phyloP scores from a whole-genome alignment of 2,797 vertebrate genomes.

The Avahi laniger region DNA sequence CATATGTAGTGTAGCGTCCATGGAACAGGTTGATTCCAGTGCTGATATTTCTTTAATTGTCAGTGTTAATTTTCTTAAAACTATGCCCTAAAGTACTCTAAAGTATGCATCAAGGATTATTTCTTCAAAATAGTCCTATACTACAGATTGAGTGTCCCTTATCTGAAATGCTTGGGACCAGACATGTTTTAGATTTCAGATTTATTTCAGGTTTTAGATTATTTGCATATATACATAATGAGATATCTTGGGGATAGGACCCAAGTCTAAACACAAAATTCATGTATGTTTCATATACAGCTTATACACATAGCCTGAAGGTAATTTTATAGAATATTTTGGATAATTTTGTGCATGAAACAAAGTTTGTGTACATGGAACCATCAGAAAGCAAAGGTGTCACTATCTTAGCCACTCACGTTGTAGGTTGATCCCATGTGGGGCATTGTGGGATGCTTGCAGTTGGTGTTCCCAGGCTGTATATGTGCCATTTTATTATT shows the following conservation, averaged over 20 bases:
- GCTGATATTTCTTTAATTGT: neutral
- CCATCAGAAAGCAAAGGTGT: neutral
- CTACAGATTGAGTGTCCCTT: neutral
- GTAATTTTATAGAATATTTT: neutral
- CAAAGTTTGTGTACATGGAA: neutral
- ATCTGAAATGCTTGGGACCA: neutral
- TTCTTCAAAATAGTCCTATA: neutral
- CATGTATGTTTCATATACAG: neutral
- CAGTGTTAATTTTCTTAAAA: neutral
- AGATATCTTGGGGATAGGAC: neutral
- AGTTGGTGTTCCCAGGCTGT: neutral
- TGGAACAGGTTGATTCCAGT: neutral
- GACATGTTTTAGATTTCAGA: neutral
- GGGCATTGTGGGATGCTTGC: neutral
- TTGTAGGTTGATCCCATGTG: neutral
- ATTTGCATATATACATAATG: neutral
- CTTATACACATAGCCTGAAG: neutral
- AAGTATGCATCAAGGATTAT: neutral
- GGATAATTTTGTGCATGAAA: neutral
- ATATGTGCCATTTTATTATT: neutral
- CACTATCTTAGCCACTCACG: neutral
- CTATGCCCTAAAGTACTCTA: neutral
- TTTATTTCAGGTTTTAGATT: neutral
- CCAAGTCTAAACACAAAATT: neutral
- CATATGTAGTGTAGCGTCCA: neutral